These are phyloP conservation scores for Pangasianodon hypophthalmus DNA, from an alignment of 2,113 vertebrate genomes.

Conservation along the genomic window DNA sequence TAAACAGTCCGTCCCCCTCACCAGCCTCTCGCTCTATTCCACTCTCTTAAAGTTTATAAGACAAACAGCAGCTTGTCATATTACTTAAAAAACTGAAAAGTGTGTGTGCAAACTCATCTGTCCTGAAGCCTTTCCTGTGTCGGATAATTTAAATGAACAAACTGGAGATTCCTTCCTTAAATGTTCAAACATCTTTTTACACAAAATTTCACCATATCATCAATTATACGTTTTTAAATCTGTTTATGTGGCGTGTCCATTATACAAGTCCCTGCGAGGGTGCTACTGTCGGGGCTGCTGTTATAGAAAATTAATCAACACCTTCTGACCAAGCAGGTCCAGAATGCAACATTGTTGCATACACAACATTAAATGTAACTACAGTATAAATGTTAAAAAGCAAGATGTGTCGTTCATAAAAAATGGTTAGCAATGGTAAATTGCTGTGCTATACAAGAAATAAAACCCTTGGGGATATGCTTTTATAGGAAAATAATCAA, in stretches of 20 bases:
- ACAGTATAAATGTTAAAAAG: not conserved
- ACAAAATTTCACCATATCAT: not conserved
- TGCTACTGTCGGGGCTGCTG: not conserved
- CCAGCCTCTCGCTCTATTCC: too few relatives aligned
- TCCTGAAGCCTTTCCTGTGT: too few relatives aligned
- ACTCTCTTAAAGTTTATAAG: too few relatives aligned
- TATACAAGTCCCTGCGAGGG: not conserved
- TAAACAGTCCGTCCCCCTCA: too few relatives aligned
- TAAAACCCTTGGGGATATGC: not conserved
- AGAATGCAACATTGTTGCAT: not conserved
- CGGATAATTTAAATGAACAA: too few relatives aligned
- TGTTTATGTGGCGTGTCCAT: not conserved
- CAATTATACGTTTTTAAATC: not conserved
- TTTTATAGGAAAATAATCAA: not conserved
- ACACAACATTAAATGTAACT: not conserved
- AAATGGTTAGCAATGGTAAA: not conserved
- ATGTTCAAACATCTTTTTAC: too few relatives aligned
- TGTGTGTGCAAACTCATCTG: too few relatives aligned
- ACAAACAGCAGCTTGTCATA: too few relatives aligned
- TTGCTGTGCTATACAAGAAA: not conserved
- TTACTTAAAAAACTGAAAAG: too few relatives aligned
- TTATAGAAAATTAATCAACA: too few relatives aligned
- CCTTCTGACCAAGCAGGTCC: not conserved
- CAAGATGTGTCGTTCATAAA: not conserved
- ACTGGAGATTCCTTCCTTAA: too few relatives aligned